Conservation (phyloP, 2,797 vertebrate species). For the Mastacembelus armatus region DNA sequence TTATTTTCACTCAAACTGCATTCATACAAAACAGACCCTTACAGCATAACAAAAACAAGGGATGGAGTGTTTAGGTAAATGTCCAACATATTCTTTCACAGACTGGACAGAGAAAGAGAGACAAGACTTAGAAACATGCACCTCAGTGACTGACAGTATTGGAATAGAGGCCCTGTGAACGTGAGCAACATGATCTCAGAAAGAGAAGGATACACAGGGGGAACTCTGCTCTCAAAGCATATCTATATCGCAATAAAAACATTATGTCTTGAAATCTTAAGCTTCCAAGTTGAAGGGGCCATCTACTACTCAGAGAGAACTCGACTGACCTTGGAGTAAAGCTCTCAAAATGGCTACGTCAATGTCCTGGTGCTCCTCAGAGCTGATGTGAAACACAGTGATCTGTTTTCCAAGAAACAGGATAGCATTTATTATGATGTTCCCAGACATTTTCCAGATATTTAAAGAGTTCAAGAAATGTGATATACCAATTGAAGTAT, state of each 20-base stretch:
- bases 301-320: constrained; percentile 22
- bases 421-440: constrained; percentile 6
- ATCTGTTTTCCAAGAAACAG: constrained; percentile 85
- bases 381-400: constrained; percentile 97
- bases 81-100: constrained; percentile 48
- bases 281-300: too few relatives aligned
- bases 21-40: background rate
- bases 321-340: constrained; percentile 91
- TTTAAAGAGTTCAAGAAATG: constrained; percentile 18
- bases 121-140: too few relatives aligned
- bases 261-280: constrained; percentile 56
- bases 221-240: constrained; percentile 23
- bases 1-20: too few relatives aligned
- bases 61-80: too few relatives aligned
- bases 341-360: constrained; percentile 98
- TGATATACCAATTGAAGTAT: constrained; percentile 3
- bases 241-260: constrained; percentile 76
- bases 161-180: background rate
- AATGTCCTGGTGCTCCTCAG: constrained; percentile 97
- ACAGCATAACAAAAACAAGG: constrained; percentile 77
- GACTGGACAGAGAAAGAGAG: too few relatives aligned
- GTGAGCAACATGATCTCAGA: background rate
- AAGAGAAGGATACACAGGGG: background rate
- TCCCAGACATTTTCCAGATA: constrained; percentile 21
- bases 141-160: background rate